Base-by-base conservation (phyloP, 2,113 vertebrate genomes). In the Bagarius yarrelli region DNA sequence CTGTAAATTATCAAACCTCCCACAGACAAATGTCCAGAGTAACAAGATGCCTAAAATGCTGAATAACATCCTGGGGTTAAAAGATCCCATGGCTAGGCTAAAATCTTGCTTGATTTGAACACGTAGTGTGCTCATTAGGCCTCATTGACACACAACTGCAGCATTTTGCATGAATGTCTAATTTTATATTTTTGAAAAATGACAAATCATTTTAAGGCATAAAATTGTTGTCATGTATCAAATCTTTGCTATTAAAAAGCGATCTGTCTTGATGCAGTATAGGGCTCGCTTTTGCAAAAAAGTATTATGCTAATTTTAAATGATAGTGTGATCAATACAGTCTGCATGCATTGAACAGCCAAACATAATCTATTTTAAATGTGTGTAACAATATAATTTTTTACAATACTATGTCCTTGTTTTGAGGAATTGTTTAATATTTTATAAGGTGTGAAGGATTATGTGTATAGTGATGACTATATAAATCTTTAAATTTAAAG, bases 121-220 rank as follows among this genome's bases (percentile, higher is more conserved):
- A 0, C 32, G 15, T 82, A 82, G 77, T 82, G 47, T 63, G 47
- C 53, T 57, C 80, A 76, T 82, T 81, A 76, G 44, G 72, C 44
- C 61, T 25, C 27, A 44, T 23, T 74, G 50, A n/a, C 78, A 76
- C 23, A 34, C 32, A 2, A 52, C 44, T 60, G 59, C 16, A 23
- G 59, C 18, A 15, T 64, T 64, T 34, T 64, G 47, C 61, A 55
- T 64, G 25, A 76, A 67, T 8, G 2, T 12, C 14, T 53, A 36
- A 79, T 79, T 79, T 47, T 15, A 57, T 40, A 8, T 61, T n/a
- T 67, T 60, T 66, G 11, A 0, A 14, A 56, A 66, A 40, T 12
- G 30, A 40, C 27, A 81, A 34, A 32, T 52, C 6, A 1, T 61
- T 47, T 72, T 72, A 30, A 25, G 32, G 5, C 13, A 3, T n/a